phyloP scores from a whole-genome alignment of 2,888 invertebrate genomes.

The Panzeria rudis region DNA sequence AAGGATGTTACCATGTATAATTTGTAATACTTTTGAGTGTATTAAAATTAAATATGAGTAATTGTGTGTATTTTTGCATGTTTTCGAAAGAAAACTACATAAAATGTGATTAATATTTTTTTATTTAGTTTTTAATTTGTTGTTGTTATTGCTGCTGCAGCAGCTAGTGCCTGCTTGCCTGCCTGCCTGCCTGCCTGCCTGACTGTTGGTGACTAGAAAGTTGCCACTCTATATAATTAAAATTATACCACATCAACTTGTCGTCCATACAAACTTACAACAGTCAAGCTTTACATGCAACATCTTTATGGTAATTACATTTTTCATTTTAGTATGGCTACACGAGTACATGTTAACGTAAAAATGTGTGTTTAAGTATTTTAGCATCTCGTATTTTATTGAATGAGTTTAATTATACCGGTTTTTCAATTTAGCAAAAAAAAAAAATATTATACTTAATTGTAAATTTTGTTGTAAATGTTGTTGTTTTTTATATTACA shows the following conservation, averaged over 20 bases:
- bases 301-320: slow-evolving; percentile 71
- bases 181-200: slow-evolving; percentile 18
- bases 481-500: slow-evolving; percentile 54
- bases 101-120: slow-evolving; percentile 66
- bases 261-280: slow-evolving; percentile 36
- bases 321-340: slow-evolving; percentile 45
- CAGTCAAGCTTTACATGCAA: slow-evolving; percentile 52
- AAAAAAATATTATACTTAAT: background rate
- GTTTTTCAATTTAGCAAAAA: slow-evolving; percentile 57
- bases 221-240: slow-evolving; percentile 71
- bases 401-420: slow-evolving; percentile 69
- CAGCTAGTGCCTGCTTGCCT: slow-evolving; percentile 21
- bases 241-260: slow-evolving; percentile 59
- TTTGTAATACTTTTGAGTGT: slow-evolving; percentile 57
- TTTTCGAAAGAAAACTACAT: slow-evolving; percentile 44
- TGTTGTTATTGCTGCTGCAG: slow-evolving; percentile 28
- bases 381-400: slow-evolving; percentile 65
- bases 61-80: slow-evolving; percentile 27
- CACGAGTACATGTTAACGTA: background rate
- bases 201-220: slow-evolving; percentile 64
- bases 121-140: slow-evolving; percentile 54
- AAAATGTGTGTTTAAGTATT: slow-evolving; percentile 27
- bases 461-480: slow-evolving; percentile 35
- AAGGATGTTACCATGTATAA: slow-evolving; percentile 66
- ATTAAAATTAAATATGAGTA: slow-evolving; percentile 3